Base-by-base conservation (phyloP, 2,113 vertebrate species). In the Coreoperca whiteheadi region DNA sequence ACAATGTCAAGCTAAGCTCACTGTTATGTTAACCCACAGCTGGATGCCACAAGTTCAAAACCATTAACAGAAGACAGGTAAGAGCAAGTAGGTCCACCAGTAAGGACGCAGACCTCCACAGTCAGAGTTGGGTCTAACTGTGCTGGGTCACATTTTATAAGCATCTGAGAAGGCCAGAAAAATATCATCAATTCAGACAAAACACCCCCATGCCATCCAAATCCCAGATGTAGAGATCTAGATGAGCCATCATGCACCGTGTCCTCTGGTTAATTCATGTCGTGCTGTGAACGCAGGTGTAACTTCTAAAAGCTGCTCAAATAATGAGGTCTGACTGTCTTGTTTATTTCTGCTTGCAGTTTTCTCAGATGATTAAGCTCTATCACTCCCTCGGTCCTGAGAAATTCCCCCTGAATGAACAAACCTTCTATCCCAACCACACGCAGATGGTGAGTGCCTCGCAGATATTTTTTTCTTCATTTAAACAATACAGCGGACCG, bases 291-390 rank as follows among this genome's bases (percentile, higher is more conserved):
- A 25, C 7, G 28, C 70, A 61, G 61, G 34, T 74, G 60, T 68
- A 61, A 23, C 11, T 8, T 54, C 16, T 7, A 11, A 50, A 71
- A 37, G 28, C 50, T 8, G 72, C 9, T 30, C 2, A n/a, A n/a
- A n/a, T n/a, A n/a, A n/a, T n/a, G 28, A 57, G 0, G 2, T 57
- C 32, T 50, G 65, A 50, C 61, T 23, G n/a, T 69, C 81, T 11
- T 81, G 46, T 83, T 93, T 91, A 66, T 93, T 69, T 88, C 39
- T 92, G 4, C 75, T 77, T 88, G 61, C 95, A 99, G 98, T 99
- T 99, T 90, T 97, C 98, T 79, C 98, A 99, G 64, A 97, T 99
- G 93, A 98, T 99, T 90, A 98, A 97, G 91, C 97, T 99, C 92
- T 99, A 97, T 96, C 97, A 96, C 70, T 94, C 93, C 0, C 83